Evolutionary conservation across 2,797 vertebrate species (phyloP).

Genomic region (Hapalemur alaotrensis): DNA sequence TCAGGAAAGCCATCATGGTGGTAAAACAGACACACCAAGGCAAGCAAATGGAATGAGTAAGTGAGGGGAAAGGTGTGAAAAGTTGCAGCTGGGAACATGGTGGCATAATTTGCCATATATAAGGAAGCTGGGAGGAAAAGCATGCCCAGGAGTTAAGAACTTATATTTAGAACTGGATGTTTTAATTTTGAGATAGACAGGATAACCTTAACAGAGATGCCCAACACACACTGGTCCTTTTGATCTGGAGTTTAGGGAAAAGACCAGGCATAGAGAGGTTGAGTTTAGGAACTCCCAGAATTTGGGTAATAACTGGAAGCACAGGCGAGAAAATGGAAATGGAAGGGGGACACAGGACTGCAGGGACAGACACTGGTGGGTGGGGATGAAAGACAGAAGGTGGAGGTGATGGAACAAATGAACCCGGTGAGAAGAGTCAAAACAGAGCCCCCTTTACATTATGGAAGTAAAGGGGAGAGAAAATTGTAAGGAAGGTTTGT

Average conservation of each 20-base stretch:
- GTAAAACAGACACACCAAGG: background rate
- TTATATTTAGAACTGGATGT: background rate
- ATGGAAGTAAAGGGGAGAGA: background rate
- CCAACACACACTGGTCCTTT: background rate
- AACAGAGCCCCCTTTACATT: background rate
- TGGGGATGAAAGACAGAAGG: background rate
- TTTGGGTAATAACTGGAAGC: background rate
- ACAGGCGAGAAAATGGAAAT: background rate
- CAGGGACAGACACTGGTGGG: accelerated
- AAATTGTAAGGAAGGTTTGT: too few species aligned
- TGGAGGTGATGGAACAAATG: background rate
- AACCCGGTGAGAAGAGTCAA: background rate
- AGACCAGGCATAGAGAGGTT: background rate
- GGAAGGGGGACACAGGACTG: background rate
- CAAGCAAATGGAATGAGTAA: background rate
- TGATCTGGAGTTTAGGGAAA: background rate
- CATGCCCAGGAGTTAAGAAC: background rate
- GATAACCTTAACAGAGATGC: background rate
- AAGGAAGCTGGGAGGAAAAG: background rate
- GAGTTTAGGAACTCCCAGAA: background rate
- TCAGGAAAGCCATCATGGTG: background rate
- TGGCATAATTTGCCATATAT: background rate
- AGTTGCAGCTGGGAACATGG: background rate
- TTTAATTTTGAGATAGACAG: background rate
- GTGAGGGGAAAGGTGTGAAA: background rate